A percentile compares a stretch with the other conserved stretches of the same genome.
phyloP scores from a whole-genome alignment of 1,140 invertebrate genomes.

The Colletes latitarsis region DNA sequence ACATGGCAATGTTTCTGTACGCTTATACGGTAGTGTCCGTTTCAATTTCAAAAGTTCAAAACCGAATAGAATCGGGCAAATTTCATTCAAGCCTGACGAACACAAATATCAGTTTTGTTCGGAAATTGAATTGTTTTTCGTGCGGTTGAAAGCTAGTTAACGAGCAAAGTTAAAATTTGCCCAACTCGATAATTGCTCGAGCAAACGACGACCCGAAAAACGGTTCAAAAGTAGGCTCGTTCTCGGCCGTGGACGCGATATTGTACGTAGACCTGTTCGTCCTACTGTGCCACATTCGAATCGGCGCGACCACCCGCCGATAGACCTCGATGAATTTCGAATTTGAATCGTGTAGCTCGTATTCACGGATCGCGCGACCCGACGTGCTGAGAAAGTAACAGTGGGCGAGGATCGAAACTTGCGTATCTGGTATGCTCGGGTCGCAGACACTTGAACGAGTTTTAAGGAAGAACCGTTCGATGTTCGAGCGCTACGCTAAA shows the following conservation, averaged over 20 bases:
- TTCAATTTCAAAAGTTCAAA: too few species aligned
- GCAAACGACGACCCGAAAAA: constrained; percentile 28
- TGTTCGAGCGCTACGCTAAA: too few species aligned
- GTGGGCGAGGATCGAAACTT: constrained; percentile 11
- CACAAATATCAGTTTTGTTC: too few species aligned
- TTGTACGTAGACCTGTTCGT: constrained; percentile 29
- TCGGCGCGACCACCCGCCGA: constrained; percentile 26
- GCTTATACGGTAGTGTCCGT: neutral
- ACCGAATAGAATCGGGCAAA: too few species aligned
- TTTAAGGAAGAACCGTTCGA: too few species aligned
- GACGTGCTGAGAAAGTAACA: constrained; percentile 40
- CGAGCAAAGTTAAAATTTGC: too few species aligned
- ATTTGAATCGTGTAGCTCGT: constrained; percentile 29
- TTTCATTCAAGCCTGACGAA: too few species aligned
- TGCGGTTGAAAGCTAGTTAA: too few species aligned
- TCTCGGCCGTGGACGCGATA: constrained; percentile 36
- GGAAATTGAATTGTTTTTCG: too few species aligned
- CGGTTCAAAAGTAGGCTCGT: constrained; percentile 46
- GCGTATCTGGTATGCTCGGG: neutral
- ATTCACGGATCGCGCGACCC: constrained; percentile 17
- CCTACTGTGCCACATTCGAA: constrained; percentile 60
- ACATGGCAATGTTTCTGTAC: neutral
- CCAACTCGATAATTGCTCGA: too few species aligned
- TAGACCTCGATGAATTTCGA: constrained; percentile 48
- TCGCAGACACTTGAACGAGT: neutral